Base-by-base conservation (phyloP, 2,888 invertebrate species). In the Stenodera caucasica region DNA sequence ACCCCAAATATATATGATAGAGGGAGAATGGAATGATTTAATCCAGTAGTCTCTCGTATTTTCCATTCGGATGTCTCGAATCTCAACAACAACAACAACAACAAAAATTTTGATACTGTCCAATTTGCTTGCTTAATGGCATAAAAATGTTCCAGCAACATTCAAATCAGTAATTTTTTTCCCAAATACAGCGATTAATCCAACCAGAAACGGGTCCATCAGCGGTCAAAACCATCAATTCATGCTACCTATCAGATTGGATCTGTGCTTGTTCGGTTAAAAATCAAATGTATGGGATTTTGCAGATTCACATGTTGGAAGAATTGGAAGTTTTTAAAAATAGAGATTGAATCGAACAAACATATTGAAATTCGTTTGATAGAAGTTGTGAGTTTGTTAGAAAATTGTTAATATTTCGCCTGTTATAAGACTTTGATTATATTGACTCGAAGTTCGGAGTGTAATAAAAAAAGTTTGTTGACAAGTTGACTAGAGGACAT, bases 331-430 rank as follows among this genome's bases (percentile, higher is more conserved):
- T n/a, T n/a, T n/a, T n/a, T n/a, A n/a, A n/a, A n/a, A 37, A 37
- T 37, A 37, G 9, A 40, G 18, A 40, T 40, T 40, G 40, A 15
- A 18, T 18, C 18, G 40, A 40, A 40, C 8, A 26, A 65, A 55
- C 62, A 60, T 63, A 63, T 69, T 68, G 66, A 67, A 68, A 69
- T 68, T 63, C 56, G 64, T 64, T 59, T 64, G 64, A 66, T 62
- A 62, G 65, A 67, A 62, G 50, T 63, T 50, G 61, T 52, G 69
- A 64, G 63, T 68, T 64, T 57, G 52, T 55, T 62, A 55, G 63
- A 55, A 69, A 68, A 64, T 70, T 70, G 68, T 67, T 70, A 72
- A 72, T 71, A 70, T 69, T 71, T 68, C 53, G 66, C 65, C 64
- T 65, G 62, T 67, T 67, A 68, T 65, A 67, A 67, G 67, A 65